A percentile compares a stretch with the other conserved stretches of the same genome.
These are phyloP conservation scores for Lasioglossum leucozonium DNA, from an alignment of 2,888 invertebrate species.

Conservation along the genomic window DNA sequence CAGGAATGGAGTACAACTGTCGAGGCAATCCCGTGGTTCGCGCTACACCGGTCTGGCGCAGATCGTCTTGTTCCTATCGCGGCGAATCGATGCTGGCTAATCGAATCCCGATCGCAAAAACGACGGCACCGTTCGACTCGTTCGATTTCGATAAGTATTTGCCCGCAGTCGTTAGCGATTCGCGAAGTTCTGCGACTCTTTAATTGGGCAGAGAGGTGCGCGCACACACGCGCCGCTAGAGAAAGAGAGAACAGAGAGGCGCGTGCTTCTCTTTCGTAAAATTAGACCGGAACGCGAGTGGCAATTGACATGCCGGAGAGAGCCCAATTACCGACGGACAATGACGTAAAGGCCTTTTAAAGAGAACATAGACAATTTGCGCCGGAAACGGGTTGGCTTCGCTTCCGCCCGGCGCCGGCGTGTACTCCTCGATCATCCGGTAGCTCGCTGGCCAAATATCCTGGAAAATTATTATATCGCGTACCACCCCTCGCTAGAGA, in stretches of 20 bases:
- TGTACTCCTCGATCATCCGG: slow-evolving; percentile 20
- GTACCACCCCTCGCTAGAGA: not conserved
- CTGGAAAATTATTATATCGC: not conserved
- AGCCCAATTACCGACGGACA: slow-evolving; percentile 56
- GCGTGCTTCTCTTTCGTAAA: slow-evolving; percentile 44
- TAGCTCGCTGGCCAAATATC: not conserved
- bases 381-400: slow-evolving; percentile 41
- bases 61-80: not conserved
- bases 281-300: slow-evolving; percentile 56
- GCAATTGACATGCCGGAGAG: slow-evolving; percentile 55
- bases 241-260: not conserved
- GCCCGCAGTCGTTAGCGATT: not conserved
- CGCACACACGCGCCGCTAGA: not conserved
- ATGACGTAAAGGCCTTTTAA: slow-evolving; percentile 56
- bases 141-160: slow-evolving; percentile 14
- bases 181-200: slow-evolving; percentile 3
- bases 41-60: not conserved
- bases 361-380: slow-evolving; percentile 53
- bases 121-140: not conserved
- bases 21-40: not conserved
- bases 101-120: not conserved
- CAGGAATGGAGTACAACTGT: not conserved
- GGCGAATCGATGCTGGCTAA: not conserved
- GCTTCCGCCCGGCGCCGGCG: not conserved
- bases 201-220: slow-evolving; percentile 49